These are phyloP conservation scores for Tonatia bakeri DNA, from an alignment of 2,113 vertebrate species.

Conservation along the genomic window DNA sequence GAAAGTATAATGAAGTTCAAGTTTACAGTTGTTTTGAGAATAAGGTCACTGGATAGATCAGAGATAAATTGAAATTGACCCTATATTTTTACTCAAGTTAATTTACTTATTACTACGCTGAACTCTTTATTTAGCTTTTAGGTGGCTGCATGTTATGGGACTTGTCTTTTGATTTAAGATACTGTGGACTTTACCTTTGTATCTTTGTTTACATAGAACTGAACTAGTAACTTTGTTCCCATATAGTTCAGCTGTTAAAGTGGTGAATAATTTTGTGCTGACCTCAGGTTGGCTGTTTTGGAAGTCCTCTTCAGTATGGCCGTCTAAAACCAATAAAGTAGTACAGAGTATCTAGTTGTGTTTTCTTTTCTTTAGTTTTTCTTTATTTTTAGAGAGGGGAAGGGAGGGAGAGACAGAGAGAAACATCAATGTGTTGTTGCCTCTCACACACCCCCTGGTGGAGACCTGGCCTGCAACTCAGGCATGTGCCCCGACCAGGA, in stretches of 20 bases:
- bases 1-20: constrained; percentile 58
- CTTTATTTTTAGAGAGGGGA: neutral
- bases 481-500: too few relatives aligned
- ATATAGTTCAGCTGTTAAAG: neutral
- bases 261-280: neutral
- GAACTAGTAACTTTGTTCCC: neutral
- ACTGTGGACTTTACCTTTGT: neutral
- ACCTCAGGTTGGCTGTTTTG: neutral
- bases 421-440: too few relatives aligned
- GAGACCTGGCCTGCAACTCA: too few relatives aligned
- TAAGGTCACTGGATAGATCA: constrained; percentile 58
- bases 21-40: constrained; percentile 73
- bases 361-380: neutral
- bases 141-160: constrained; percentile 14
- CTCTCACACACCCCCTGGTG: too few relatives aligned
- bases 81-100: constrained; percentile 61
- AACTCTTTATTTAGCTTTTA: constrained; percentile 25
- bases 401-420: too few relatives aligned
- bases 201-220: neutral
- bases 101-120: constrained; percentile 53
- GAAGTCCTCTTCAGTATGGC: neutral
- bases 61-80: constrained; percentile 63
- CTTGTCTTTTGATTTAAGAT: constrained; percentile 22
- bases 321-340: neutral
- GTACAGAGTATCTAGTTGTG: neutral